phyloP scores from a whole-genome alignment of 2,888 invertebrate species.

The Drosophila barbarae region DNA sequence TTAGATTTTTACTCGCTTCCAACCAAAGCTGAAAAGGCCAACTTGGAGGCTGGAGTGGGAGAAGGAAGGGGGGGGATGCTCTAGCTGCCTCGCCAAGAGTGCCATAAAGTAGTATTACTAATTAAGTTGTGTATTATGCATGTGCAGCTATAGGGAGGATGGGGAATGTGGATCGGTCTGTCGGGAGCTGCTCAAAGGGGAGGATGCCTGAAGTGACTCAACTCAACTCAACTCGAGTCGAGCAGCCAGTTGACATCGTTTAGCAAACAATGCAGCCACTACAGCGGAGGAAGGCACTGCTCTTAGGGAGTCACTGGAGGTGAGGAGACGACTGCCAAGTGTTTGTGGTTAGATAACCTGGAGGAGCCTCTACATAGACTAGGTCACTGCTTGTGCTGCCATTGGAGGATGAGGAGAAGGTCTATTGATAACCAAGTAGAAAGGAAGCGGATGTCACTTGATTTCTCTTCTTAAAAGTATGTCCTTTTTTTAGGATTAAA shows the following conservation, averaged over 20 bases:
- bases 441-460: conserved; percentile 3
- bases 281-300: not conserved
- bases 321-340: conserved; percentile 26
- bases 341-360: conserved; percentile 40
- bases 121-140: conserved; percentile 73
- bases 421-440: not conserved
- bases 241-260: conserved; percentile 68
- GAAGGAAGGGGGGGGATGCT: not conserved
- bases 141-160: conserved; percentile 41
- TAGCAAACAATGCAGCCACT: conserved; percentile 42
- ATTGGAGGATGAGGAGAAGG: not conserved
- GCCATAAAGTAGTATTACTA: conserved; percentile 74
- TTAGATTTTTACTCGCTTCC: conserved; percentile 58
- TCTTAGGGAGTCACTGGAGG: not conserved
- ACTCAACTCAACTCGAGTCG: conserved; percentile 20
- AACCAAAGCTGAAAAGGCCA: not conserved
- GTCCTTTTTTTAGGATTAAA: not conserved
- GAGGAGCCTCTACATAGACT: conserved; percentile 19
- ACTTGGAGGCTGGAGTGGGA: not conserved
- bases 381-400: conserved; percentile 7
- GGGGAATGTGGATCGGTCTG: conserved; percentile 11
- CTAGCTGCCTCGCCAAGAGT: conserved; percentile 48
- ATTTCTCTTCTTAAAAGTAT: not conserved
- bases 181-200: not conserved
- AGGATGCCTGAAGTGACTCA: not conserved